Conservation (phyloP, 2,113 vertebrate genomes). For the Morone chrysops region DNA sequence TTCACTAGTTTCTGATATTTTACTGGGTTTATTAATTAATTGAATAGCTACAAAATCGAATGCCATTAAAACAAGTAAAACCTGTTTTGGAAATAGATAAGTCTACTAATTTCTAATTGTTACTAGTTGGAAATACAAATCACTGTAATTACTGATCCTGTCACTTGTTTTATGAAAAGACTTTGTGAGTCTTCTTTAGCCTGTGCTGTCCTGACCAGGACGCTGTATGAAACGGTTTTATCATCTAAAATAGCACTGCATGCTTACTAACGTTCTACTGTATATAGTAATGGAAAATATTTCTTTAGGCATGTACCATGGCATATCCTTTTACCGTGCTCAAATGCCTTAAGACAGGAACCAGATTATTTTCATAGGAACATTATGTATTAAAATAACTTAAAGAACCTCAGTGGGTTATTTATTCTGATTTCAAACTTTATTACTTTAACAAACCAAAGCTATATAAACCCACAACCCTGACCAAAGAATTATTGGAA, state of each 20-base stretch:
- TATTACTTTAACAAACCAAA: slow-evolving; percentile 1
- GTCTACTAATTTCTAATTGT: not conserved
- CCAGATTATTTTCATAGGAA: slow-evolving; percentile 10
- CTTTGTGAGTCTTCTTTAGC: not conserved
- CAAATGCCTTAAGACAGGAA: not conserved
- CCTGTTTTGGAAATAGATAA: not conserved
- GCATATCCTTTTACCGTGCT: not conserved
- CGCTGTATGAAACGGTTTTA: not conserved
- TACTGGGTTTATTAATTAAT: not conserved
- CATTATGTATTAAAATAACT: not conserved
- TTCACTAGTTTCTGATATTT: not conserved
- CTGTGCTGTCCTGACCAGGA: not conserved
- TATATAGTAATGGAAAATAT: slow-evolving; percentile 7
- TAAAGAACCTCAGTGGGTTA: not conserved
- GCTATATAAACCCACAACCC: not conserved
- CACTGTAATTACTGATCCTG: too few relatives aligned
- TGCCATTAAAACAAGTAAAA: not conserved
- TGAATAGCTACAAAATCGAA: not conserved
- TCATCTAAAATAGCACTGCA: not conserved
- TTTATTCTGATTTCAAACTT: slow-evolving; percentile 11
- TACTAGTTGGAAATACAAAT: not conserved
- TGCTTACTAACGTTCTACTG: not conserved
- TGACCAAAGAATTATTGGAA: not conserved
- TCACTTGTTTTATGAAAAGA: not conserved
- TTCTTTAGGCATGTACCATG: not conserved